phyloP scores from a whole-genome alignment of 2,797 vertebrate genomes.

The Columba guinea region DNA sequence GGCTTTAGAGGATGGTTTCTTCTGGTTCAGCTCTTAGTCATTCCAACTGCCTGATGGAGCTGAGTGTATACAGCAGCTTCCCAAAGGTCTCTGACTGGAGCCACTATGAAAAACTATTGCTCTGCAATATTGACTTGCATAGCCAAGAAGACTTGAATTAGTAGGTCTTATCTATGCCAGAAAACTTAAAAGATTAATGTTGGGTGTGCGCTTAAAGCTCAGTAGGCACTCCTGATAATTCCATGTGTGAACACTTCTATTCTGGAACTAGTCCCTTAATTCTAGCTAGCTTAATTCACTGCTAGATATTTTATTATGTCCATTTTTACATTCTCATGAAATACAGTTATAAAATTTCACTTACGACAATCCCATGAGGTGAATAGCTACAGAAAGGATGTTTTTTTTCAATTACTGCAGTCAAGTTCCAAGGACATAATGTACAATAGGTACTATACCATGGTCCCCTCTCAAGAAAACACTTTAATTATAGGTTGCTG shows the following conservation, averaged over 20 bases:
- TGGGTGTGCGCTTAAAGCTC: background rate
- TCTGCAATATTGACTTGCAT: background rate
- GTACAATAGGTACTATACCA: slow-evolving; percentile 66
- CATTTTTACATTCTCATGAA: background rate
- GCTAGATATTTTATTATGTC: background rate
- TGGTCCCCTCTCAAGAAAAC: slow-evolving; percentile 71
- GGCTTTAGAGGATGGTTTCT: background rate
- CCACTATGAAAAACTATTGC: background rate
- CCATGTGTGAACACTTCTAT: background rate
- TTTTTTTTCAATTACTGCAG: slow-evolving; percentile 66
- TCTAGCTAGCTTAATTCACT: background rate
- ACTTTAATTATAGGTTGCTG: slow-evolving; percentile 75
- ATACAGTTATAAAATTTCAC: background rate
- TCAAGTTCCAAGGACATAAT: slow-evolving; percentile 71
- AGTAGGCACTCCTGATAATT: background rate
- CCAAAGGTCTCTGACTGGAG: background rate
- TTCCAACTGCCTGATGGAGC: background rate
- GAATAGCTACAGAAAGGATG: slow-evolving; percentile 22
- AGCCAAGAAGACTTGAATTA: background rate
- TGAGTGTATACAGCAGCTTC: background rate
- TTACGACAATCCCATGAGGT: background rate
- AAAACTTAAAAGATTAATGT: background rate
- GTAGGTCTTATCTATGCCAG: background rate
- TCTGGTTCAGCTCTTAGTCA: accelerated
- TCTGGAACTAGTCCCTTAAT: background rate